Evolutionary conservation across 2,888 invertebrate genomes (phyloP).

Genomic region (Branchellion lobata): DNA sequence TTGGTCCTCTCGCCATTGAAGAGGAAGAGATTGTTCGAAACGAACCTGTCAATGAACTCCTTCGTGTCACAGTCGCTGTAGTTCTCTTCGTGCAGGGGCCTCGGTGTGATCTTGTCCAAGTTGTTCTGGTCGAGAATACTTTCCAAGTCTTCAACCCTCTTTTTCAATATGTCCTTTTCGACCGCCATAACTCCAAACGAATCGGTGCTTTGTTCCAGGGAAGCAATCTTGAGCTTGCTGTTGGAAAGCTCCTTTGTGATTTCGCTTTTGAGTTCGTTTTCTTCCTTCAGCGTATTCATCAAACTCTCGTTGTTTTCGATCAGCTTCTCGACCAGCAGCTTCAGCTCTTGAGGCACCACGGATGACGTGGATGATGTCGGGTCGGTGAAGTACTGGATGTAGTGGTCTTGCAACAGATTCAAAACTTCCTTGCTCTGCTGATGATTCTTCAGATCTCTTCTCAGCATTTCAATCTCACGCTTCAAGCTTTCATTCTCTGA

Average conservation of each 20-base stretch:
- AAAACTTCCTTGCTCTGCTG: neutral
- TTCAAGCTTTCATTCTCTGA: constrained; percentile 2
- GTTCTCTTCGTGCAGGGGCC: neutral
- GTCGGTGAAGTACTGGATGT: no score
- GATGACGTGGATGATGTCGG: no score
- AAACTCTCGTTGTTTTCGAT: no score
- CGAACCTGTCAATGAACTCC: neutral
- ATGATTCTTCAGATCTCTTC: neutral
- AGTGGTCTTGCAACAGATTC: neutral
- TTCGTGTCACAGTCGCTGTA: neutral
- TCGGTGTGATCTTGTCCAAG: neutral
- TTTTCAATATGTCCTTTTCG: constrained; percentile 21
- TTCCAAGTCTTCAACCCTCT: neutral
- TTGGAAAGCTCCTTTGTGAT: neutral
- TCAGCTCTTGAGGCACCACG: no score
- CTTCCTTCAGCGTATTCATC: no score
- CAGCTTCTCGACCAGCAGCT: no score
- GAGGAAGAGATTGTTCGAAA: neutral
- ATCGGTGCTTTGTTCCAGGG: neutral
- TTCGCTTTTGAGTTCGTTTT: no score
- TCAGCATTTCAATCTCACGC: neutral
- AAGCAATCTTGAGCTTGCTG: neutral
- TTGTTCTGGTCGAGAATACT: neutral
- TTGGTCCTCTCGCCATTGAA: neutral
- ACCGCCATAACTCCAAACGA: constrained; percentile 4